Percentiles rank a stretch among this genome's conserved stretches.
phyloP scores from a whole-genome alignment of 2,888 invertebrate species.

The Clostera curtula region DNA sequence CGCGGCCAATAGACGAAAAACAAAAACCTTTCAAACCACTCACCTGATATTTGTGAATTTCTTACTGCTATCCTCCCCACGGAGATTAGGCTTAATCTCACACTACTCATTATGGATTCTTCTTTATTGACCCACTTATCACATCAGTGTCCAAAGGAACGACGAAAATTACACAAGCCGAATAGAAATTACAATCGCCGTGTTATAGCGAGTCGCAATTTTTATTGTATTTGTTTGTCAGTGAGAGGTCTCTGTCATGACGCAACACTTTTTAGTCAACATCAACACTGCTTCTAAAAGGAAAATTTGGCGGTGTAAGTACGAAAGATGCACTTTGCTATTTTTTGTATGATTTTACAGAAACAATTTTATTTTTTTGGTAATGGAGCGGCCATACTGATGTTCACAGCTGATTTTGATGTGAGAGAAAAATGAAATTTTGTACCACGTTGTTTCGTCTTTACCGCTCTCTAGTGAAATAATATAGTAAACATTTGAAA shows the following conservation, averaged over 20 bases:
- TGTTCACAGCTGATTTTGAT: slow-evolving; percentile 76
- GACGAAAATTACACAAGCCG: slow-evolving; percentile 32
- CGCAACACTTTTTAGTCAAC: slow-evolving; percentile 73
- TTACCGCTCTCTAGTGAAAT: slow-evolving; percentile 39
- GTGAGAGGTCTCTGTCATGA: slow-evolving; percentile 73
- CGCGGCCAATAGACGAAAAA: slow-evolving; percentile 46
- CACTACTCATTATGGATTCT: slow-evolving; percentile 63
- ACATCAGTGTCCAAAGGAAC: slow-evolving; percentile 53
- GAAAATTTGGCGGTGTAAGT: slow-evolving; percentile 49
- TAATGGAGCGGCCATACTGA: slow-evolving; percentile 71
- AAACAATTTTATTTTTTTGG: slow-evolving; percentile 61
- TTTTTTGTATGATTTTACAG: slow-evolving; percentile 58
- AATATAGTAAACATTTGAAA: slow-evolving; percentile 10
- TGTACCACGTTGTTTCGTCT: slow-evolving; percentile 65
- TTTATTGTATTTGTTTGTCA: slow-evolving; percentile 74
- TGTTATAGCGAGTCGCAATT: slow-evolving; percentile 50
- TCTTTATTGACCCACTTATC: slow-evolving; percentile 43
- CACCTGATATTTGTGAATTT: slow-evolving; percentile 64
- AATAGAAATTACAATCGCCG: slow-evolving; percentile 46
- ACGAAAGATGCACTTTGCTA: slow-evolving; percentile 62
- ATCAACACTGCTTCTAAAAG: slow-evolving; percentile 55
- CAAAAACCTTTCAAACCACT: slow-evolving; percentile 33
- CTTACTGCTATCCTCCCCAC: slow-evolving; percentile 67
- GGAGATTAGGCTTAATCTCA: slow-evolving; percentile 65
- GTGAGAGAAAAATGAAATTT: slow-evolving; percentile 59